Conservation (phyloP, 2,888 invertebrate genomes). For the Petrolisthes cinctipes region DNA sequence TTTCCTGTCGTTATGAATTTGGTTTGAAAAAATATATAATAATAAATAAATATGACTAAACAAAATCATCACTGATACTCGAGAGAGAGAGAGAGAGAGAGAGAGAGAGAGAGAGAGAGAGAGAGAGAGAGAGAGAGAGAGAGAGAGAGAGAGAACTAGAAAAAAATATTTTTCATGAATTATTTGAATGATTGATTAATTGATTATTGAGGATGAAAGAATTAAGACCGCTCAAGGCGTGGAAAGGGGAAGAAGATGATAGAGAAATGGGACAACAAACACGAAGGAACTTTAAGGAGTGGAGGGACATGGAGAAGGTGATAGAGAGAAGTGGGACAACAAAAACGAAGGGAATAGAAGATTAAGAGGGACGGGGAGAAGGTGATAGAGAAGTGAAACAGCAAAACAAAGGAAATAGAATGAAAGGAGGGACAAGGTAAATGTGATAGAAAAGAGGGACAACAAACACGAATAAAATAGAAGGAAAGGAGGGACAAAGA, state of each 20-base stretch:
- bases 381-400: background rate
- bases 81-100: constrained; percentile 10
- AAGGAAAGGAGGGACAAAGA: background rate
- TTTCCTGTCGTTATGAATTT: background rate
- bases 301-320: background rate
- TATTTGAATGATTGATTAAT: background rate
- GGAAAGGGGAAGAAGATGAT: background rate
- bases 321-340: background rate
- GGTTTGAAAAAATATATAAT: background rate
- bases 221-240: background rate
- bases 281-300: too few relatives aligned
- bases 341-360: too few relatives aligned
- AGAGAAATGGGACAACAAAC: background rate
- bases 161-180: background rate
- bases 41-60: background rate
- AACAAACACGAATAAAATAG: too few relatives aligned
- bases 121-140: constrained; percentile 15
- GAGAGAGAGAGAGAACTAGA: background rate
- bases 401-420: background rate
- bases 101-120: constrained; percentile 18
- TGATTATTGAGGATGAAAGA: background rate
- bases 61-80: background rate
- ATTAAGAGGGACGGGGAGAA: background rate
- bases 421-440: background rate
- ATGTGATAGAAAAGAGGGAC: background rate